phyloP scores from a whole-genome alignment of 1,140 invertebrate species.

The Zaprionus vittiger region DNA sequence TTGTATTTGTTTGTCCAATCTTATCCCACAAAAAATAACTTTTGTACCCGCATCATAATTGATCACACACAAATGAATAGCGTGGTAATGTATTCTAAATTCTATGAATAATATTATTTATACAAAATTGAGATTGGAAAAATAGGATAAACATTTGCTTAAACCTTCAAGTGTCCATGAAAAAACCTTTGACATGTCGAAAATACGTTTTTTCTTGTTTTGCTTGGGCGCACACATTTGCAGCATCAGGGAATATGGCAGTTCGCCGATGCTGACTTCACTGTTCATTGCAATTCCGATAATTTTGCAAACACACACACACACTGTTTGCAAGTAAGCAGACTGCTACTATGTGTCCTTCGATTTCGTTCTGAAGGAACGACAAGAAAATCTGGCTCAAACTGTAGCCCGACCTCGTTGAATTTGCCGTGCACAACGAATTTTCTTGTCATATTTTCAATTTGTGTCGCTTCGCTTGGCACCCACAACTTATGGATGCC shows the following conservation, averaged over 20 bases:
- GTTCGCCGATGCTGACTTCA: conserved; percentile 69
- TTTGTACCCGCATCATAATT: too few species aligned
- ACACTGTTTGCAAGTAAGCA: conserved; percentile 57
- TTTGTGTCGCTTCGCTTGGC: conserved; percentile 66
- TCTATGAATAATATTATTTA: too few species aligned
- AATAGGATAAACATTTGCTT: too few species aligned
- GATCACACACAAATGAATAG: too few species aligned
- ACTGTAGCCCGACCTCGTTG: conserved; percentile 59
- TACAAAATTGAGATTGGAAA: too few species aligned
- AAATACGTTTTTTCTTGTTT: conserved; percentile 76
- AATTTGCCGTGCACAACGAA: conserved; percentile 58
- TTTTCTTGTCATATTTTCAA: conserved; percentile 83
- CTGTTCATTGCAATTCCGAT: conserved; percentile 67
- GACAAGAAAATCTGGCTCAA: neutral
- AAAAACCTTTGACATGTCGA: conserved; percentile 29
- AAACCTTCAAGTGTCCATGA: too few species aligned
- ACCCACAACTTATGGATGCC: conserved; percentile 66
- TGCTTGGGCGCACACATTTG: conserved; percentile 72
- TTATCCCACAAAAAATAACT: too few species aligned
- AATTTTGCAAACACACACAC: conserved; percentile 17
- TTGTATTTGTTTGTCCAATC: too few species aligned
- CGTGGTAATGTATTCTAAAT: too few species aligned
- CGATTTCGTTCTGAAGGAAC: neutral
- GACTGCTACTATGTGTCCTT: conserved; percentile 44
- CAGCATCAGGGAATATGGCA: conserved; percentile 63